A percentile compares a stretch with the other conserved stretches of the same genome.
phyloP scores from a whole-genome alignment of 2,797 vertebrate genomes.

The Lagocephalus sceleratus region DNA sequence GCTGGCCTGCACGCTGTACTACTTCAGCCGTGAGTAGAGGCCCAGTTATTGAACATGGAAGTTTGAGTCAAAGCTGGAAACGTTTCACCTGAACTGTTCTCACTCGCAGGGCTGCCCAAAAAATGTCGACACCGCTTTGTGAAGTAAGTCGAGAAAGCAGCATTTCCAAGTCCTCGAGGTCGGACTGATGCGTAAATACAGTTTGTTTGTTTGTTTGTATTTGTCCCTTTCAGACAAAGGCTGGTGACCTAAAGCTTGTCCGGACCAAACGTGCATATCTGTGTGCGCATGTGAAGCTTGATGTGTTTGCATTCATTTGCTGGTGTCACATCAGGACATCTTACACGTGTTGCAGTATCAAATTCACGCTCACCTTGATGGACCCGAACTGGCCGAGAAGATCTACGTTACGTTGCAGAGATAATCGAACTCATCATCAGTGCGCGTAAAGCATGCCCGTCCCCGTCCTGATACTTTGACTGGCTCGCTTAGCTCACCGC shows the following conservation, averaged over 20 bases:
- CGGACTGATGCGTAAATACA: background rate
- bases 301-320: too few relatives aligned
- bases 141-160: slow-evolving; percentile 58
- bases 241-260: slow-evolving; percentile 7
- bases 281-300: background rate
- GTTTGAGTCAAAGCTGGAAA: too few relatives aligned
- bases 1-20: slow-evolving; percentile 61
- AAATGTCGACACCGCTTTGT: slow-evolving; percentile 73
- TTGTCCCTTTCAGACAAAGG: slow-evolving; percentile 26
- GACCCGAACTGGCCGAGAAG: background rate
- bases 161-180: background rate
- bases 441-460: too few relatives aligned
- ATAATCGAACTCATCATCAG: too few relatives aligned
- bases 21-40: slow-evolving; percentile 74
- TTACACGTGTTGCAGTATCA: slow-evolving; percentile 5
- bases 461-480: too few relatives aligned
- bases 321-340: too few relatives aligned
- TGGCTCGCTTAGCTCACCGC: too few relatives aligned
- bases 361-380: too few relatives aligned
- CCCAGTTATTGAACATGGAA: background rate
- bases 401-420: background rate
- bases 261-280: slow-evolving; percentile 22
- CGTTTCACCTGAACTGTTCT: background rate
- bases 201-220: slow-evolving; percentile 11
- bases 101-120: slow-evolving; percentile 68